A percentile compares a stretch with the other conserved stretches of the same genome.
phyloP scores from a whole-genome alignment of 2,113 vertebrate genomes.

The Rhabdornis inornatus region DNA sequence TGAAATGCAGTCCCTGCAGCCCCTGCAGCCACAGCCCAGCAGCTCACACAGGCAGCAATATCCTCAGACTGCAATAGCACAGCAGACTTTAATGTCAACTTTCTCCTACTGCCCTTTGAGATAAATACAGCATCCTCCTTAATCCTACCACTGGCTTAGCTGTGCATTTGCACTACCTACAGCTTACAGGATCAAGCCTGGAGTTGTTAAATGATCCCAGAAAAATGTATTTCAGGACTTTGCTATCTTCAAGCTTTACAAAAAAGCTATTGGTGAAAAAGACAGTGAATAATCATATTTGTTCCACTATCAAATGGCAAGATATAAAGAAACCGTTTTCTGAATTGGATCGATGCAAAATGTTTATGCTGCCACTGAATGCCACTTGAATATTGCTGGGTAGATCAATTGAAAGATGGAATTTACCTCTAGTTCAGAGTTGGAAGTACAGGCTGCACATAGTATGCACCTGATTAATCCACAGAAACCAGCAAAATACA shows the following conservation, averaged over 20 bases:
- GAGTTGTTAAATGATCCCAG: slow-evolving; percentile 1
- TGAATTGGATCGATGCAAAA: not conserved
- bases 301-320: not conserved
- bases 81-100: not conserved
- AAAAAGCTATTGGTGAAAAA: not conserved
- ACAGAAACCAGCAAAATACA: not conserved
- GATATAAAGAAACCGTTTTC: not conserved
- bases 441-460: not conserved
- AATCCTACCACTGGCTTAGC: slow-evolving; percentile 15
- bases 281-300: not conserved
- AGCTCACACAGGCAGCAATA: not conserved
- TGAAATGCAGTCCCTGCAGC: not conserved
- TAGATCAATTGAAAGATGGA: not conserved
- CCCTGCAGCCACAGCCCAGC: not conserved
- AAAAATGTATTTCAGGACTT: slow-evolving; percentile 3
- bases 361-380: not conserved
- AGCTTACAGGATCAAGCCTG: slow-evolving; percentile 25
- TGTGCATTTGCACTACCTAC: not conserved
- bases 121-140: slow-evolving; percentile 14
- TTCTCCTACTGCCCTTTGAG: not conserved
- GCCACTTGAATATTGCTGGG: not conserved
- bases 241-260: not conserved
- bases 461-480: not conserved
- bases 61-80: not conserved
- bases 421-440: not conserved